A percentile compares a stretch with the other conserved stretches of the same genome.
These are phyloP conservation scores for Microctonus hyperodae DNA, from an alignment of 2,888 invertebrate genomes.

Conservation along the genomic window DNA sequence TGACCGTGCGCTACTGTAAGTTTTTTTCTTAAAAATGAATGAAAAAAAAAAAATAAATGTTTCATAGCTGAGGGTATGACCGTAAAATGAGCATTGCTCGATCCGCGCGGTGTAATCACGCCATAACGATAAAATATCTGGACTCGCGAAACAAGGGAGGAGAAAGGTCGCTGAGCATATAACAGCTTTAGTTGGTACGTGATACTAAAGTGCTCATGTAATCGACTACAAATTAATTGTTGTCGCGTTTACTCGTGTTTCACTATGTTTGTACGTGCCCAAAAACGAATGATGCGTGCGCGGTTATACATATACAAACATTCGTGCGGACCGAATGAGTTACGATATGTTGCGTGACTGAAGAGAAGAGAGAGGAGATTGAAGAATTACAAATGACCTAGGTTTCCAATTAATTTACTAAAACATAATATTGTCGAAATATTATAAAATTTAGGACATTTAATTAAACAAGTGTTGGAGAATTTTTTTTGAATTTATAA, in stretches of 20 bases:
- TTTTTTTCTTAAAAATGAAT: not conserved
- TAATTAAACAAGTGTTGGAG: too few species aligned
- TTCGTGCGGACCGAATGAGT: not conserved
- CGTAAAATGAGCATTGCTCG: constrained; percentile 4
- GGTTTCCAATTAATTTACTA: not conserved
- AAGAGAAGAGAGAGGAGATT: not conserved
- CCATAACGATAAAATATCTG: constrained; percentile 35
- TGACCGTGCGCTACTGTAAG: not conserved
- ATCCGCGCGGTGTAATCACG: constrained; percentile 20
- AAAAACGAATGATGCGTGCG: constrained; percentile 43
- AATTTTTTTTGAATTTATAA: too few species aligned
- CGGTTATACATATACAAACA: constrained; percentile 33
- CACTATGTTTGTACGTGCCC: constrained; percentile 24
- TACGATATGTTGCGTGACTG: not conserved
- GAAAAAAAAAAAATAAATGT: not conserved
- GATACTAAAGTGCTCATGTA: constrained; percentile 43
- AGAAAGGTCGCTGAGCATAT: not conserved
- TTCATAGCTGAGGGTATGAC: not conserved
- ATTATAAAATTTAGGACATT: too few species aligned
- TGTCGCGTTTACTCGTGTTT: constrained; percentile 34
- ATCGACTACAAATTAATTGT: constrained; percentile 50
- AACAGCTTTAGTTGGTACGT: constrained; percentile 35
- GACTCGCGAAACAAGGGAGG: constrained; percentile 12
- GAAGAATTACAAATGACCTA: not conserved
- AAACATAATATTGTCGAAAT: not conserved